Evolutionary conservation across 2,888 invertebrate genomes (phyloP).

Genomic region (Idaea straminata): DNA sequence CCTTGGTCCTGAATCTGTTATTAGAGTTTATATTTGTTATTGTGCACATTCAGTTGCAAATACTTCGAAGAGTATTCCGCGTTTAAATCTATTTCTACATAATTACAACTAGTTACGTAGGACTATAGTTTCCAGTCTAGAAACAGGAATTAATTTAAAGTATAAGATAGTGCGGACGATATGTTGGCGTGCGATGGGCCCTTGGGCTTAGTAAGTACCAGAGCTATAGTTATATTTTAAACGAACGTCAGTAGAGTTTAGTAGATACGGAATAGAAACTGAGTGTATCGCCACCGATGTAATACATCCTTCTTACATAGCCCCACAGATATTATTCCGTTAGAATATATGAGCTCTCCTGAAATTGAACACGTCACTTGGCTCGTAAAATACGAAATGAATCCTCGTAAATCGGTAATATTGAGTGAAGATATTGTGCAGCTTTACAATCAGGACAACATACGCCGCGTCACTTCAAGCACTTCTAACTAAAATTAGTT

Average conservation of each 20-base stretch:
- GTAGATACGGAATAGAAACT: conserved; percentile 25
- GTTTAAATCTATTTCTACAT: conserved; percentile 35
- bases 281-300: conserved; percentile 34
- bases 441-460: neutral
- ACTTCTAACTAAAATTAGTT: neutral
- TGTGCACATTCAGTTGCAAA: conserved; percentile 34
- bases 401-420: conserved; percentile 68
- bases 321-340: conserved; percentile 17
- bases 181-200: conserved; percentile 48
- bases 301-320: conserved; percentile 15
- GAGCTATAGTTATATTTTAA: conserved; percentile 47
- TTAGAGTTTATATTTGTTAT: conserved; percentile 32
- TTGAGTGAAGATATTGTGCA: conserved; percentile 35
- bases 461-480: neutral
- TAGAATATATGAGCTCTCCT: conserved; percentile 45
- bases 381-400: conserved; percentile 69
- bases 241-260: conserved; percentile 51
- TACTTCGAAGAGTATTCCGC: conserved; percentile 20
- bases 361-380: conserved; percentile 55
- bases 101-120: conserved; percentile 39
- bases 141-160: conserved; percentile 46
- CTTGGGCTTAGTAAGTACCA: conserved; percentile 38
- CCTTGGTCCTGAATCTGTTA: conserved; percentile 34
- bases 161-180: conserved; percentile 42
- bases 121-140: conserved; percentile 31